phyloP scores from a whole-genome alignment of 2,113 vertebrate genomes.

The Mustelus asterias region DNA sequence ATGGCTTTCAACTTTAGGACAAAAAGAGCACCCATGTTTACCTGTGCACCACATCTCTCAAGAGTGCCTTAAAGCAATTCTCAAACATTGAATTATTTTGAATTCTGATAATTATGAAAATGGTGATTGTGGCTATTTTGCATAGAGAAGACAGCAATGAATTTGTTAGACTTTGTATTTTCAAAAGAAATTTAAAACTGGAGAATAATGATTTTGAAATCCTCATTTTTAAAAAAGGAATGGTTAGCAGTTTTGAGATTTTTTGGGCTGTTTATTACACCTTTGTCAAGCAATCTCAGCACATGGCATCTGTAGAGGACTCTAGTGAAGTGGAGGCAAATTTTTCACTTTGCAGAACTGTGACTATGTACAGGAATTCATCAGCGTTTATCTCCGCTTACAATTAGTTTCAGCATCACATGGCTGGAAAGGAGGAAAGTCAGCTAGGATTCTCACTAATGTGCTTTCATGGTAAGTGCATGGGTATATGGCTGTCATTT shows the following conservation, averaged over 20 bases:
- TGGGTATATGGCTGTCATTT: background rate
- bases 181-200: background rate
- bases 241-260: background rate
- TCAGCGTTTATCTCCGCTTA: background rate
- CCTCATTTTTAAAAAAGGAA: background rate
- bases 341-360: background rate
- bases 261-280: background rate
- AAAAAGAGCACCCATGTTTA: background rate
- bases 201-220: background rate
- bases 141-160: background rate
- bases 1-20: background rate
- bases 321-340: background rate
- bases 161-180: background rate
- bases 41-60: background rate
- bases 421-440: background rate
- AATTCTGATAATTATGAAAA: background rate
- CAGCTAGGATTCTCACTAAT: background rate
- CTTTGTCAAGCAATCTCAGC: background rate
- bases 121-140: background rate
- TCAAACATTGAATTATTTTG: background rate
- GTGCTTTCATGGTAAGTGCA: background rate
- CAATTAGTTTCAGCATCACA: background rate
- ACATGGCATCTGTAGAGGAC: background rate
- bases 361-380: background rate
- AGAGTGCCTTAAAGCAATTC: background rate